Conservation (phyloP, 2,888 invertebrate species). For the Mesorhabditis belari region DNA sequence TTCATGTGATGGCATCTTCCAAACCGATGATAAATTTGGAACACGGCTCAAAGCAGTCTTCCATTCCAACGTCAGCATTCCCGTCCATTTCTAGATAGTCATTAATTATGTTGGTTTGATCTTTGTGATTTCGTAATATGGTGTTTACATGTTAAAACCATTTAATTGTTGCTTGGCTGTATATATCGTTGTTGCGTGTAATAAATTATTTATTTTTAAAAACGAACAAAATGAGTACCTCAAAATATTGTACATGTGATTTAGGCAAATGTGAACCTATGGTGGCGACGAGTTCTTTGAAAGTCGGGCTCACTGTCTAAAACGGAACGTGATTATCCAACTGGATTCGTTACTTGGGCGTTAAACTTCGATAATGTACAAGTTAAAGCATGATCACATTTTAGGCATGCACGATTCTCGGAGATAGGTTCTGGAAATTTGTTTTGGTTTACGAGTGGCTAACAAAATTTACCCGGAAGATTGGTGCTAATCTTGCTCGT, state of each 20-base stretch:
- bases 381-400: slow-evolving; percentile 29
- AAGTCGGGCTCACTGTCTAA: background rate
- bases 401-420: slow-evolving; percentile 25
- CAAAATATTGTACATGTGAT: background rate
- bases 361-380: slow-evolving; percentile 24
- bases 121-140: no score
- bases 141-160: background rate
- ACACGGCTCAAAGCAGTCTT: background rate
- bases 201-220: background rate
- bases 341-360: background rate
- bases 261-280: background rate
- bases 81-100: background rate
- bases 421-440: slow-evolving; percentile 28
- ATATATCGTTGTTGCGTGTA: background rate
- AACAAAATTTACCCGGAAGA: slow-evolving; percentile 13
- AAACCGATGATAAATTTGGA: background rate
- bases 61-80: background rate
- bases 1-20: background rate
- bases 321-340: background rate
- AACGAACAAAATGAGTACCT: background rate
- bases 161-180: no score
- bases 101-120: no score
- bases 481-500: slow-evolving; percentile 17
- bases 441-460: no score
- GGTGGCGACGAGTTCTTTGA: background rate